Evolutionary conservation across 2,888 invertebrate genomes (phyloP).

Genomic region (Ichneumon xanthorius): DNA sequence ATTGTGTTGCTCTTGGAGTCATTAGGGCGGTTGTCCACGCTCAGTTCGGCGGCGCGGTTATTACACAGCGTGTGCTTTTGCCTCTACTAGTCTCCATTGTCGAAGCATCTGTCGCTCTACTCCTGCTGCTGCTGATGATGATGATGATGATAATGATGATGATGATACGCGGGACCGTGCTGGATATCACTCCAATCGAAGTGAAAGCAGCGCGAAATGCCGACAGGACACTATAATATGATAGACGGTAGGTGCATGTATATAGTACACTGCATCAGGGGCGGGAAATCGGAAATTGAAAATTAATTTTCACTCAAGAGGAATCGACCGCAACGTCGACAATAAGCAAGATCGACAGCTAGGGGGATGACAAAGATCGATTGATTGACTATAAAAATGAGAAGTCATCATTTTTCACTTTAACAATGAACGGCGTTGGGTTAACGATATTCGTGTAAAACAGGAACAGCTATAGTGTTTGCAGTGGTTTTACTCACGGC

Average conservation of each 20-base stretch:
- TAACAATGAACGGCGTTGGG: not conserved
- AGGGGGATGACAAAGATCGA: constrained; percentile 16
- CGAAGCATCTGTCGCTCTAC: constrained; percentile 77
- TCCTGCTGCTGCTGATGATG: constrained; percentile 51
- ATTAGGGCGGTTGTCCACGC: constrained; percentile 65
- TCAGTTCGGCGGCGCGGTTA: constrained; percentile 48
- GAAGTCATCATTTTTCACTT: constrained; percentile 24
- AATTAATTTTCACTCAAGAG: constrained; percentile 71
- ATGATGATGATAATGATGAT: constrained; percentile 7
- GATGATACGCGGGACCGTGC: constrained; percentile 28
- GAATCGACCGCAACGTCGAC: constrained; percentile 34
- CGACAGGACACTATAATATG: constrained; percentile 58
- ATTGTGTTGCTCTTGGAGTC: constrained; percentile 66
- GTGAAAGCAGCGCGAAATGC: constrained; percentile 68
- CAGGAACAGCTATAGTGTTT: not conserved
- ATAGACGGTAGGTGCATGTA: not conserved
- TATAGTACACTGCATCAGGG: constrained; percentile 57
- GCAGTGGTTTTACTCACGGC: not conserved
- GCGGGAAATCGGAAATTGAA: constrained; percentile 77
- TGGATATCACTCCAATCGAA: constrained; percentile 41
- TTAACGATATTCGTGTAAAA: not conserved
- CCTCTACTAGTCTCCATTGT: constrained; percentile 73
- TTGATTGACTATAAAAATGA: constrained; percentile 7
- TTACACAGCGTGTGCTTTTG: constrained; percentile 62
- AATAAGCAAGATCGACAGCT: not conserved